phyloP scores from a whole-genome alignment of 2,888 invertebrate species.

The Leptinotarsa haldemani region DNA sequence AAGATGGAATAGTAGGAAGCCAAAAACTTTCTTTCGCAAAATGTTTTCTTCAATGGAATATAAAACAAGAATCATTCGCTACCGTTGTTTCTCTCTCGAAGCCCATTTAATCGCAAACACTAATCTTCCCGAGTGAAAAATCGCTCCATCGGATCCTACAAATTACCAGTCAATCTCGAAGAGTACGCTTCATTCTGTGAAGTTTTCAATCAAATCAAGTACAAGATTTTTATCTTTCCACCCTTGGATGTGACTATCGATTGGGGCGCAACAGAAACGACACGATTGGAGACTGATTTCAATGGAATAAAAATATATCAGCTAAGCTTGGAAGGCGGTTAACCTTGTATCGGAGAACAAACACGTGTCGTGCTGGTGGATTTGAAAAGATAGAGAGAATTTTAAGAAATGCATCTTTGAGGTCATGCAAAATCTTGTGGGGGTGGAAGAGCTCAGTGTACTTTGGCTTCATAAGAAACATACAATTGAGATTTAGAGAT shows the following conservation, averaged over 20 bases:
- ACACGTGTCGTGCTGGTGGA: too few relatives aligned
- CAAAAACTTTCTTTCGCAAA: too few relatives aligned
- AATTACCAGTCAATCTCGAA: conserved; percentile 58
- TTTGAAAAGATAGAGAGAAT: too few relatives aligned
- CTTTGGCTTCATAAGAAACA: too few relatives aligned
- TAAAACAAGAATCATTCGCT: conserved; percentile 51
- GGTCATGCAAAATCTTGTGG: too few relatives aligned
- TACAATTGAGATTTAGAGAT: too few relatives aligned
- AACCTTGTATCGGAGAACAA: too few relatives aligned
- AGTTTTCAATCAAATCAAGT: conserved; percentile 38
- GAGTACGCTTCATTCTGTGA: conserved; percentile 41
- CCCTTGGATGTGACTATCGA: conserved; percentile 19
- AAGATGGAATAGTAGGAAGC: too few relatives aligned
- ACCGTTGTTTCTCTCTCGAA: conserved; percentile 52
- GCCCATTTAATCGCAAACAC: conserved; percentile 55
- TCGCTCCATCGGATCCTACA: conserved; percentile 58
- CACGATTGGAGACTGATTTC: neutral
- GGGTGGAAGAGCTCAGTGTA: too few relatives aligned
- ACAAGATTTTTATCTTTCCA: conserved; percentile 37
- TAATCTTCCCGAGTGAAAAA: conserved; percentile 60
- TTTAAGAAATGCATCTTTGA: too few relatives aligned
- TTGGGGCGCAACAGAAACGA: neutral
- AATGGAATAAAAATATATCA: neutral
- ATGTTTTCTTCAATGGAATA: too few relatives aligned
- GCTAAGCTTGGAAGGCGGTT: too few relatives aligned